These are phyloP conservation scores for Phocides pigmalion DNA, from an alignment of 1,140 invertebrate genomes.

Conservation along the genomic window DNA sequence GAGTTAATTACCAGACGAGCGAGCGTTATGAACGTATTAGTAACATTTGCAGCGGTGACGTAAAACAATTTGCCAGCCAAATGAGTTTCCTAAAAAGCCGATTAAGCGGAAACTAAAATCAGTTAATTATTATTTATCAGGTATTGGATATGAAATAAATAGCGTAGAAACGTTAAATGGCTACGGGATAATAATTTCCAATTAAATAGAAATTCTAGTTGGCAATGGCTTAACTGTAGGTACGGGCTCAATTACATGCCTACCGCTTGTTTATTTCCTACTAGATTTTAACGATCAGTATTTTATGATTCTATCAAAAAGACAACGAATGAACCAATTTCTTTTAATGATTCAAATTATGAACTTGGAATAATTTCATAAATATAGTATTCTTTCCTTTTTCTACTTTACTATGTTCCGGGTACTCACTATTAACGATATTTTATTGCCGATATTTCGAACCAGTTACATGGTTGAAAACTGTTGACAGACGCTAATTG, in stretches of 20 bases:
- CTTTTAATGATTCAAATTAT: neutral
- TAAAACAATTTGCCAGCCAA: slow-evolving; percentile 78
- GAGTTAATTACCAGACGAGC: slow-evolving; percentile 16
- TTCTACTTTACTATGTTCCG: no score
- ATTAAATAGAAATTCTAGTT: slow-evolving; percentile 33
- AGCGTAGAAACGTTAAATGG: slow-evolving; percentile 37
- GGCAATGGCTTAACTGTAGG: neutral
- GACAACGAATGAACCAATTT: neutral
- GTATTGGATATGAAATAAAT: slow-evolving; percentile 49
- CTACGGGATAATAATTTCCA: slow-evolving; percentile 43
- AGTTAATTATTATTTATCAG: slow-evolving; percentile 78
- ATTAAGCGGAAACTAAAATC: slow-evolving; percentile 79
- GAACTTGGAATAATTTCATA: no score
- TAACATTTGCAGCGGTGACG: slow-evolving; percentile 36
- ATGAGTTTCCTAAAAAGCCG: slow-evolving; percentile 80
- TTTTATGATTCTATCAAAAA: neutral
- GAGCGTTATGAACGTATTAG: slow-evolving; percentile 22
- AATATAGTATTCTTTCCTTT: no score
- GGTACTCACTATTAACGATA: no score
- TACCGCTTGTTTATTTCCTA: neutral
- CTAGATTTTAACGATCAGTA: slow-evolving; percentile 2
- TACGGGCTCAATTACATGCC: neutral
- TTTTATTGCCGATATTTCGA: no score
- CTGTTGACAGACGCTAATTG: no score
- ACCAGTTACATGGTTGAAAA: no score